Percentiles rank a stretch among this genome's conserved stretches.
Conservation (phyloP, 2,113 vertebrate species). For the Tenebrosternarchus preto region DNA sequence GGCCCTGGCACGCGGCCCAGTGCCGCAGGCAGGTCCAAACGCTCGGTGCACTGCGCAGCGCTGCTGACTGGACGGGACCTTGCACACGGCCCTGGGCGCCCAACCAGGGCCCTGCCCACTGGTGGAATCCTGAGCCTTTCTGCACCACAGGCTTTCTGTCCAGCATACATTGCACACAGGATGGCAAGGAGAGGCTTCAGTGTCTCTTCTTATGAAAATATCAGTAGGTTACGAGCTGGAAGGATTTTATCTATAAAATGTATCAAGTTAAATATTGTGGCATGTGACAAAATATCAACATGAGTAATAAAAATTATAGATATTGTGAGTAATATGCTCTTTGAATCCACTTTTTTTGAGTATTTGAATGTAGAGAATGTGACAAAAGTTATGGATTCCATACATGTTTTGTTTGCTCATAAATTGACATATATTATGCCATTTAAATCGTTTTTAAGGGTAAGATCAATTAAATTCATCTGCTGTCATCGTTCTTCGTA, state of each 20-base stretch:
- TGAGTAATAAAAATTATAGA: not conserved
- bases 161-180: not conserved
- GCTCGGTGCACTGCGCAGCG: conserved; percentile 19
- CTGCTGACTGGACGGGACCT: conserved; percentile 2
- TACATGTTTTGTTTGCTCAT: too few relatives aligned
- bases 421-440: too few relatives aligned
- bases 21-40: conserved; percentile 22
- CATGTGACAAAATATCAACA: not conserved
- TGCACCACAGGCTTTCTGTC: not conserved
- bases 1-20: conserved; percentile 46
- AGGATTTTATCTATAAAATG: not conserved
- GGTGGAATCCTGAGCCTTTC: conserved; percentile 26
- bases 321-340: not conserved
- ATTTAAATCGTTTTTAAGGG: not conserved
- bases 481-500: not conserved
- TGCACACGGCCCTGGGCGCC: conserved; percentile 31
- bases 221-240: not conserved
- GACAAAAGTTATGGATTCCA: too few relatives aligned
- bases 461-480: not conserved
- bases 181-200: not conserved
- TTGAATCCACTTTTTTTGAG: not conserved
- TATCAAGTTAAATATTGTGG: too few relatives aligned
- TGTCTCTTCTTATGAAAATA: not conserved
- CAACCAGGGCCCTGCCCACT: conserved; percentile 22
- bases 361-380: not conserved